Base-by-base conservation (phyloP, 2,888 invertebrate species). In the Sympetrum striolatum region DNA sequence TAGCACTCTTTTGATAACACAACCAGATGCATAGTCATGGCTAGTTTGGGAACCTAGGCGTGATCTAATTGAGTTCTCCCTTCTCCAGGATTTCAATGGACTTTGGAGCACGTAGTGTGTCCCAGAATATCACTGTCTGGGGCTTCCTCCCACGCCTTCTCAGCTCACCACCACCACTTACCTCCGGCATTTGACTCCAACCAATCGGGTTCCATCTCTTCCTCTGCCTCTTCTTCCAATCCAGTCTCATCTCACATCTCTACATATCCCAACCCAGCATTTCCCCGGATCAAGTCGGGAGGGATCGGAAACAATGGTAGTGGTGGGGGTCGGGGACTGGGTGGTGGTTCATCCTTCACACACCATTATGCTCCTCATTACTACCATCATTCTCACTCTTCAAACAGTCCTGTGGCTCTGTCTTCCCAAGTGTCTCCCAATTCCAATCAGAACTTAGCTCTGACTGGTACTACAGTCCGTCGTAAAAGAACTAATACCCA, bases 51-150 rank as follows among this genome's bases (percentile, higher is more conserved):
- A 90, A 64, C 90, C 80, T 90, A 81, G 64, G 53, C 81, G 81
- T 90, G 81, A 64, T 80, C 81, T 90, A 60, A 81, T 80, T 81
- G 58, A 73, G 81, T 81, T 90, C 90, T 81, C 93, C 92, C 92
- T 92, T 93, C 96, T 96, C 96, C 96, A 97, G 97, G 97, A 95
- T 96, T 96, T 95, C 97, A 97, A 95, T 97, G 97, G 97, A 96
- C 96, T 94, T 96, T 97, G 95, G 96, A 97, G 96, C 97, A 97
- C 86, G 86, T 86, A 86, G 86, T 86, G 86, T 86, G 86, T 86
- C 86, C 86, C 86, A 86, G 86, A 86, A 86, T 86, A 86, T 86
- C 86, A 60, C 86, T 86, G 86, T 86, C 86, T 86, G 86, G 86
- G 60, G 86, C 86, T 86, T 86, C 86, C 86, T 86, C 86, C 86